Conservation (phyloP, 2,113 vertebrate genomes). For the Sylvilagus bachmani region DNA sequence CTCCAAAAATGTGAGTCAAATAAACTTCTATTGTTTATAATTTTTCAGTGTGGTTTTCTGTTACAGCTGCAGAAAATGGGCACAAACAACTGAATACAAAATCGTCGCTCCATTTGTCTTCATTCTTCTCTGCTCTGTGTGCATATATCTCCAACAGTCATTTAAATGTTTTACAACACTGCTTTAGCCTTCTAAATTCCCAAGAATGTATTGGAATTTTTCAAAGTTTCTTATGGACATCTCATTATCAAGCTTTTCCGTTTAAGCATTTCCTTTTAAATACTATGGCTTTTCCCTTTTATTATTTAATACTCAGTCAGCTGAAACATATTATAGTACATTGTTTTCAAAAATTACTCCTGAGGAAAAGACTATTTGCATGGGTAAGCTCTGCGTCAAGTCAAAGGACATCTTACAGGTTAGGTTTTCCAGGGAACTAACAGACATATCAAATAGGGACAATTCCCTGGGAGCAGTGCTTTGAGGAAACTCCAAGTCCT, state of each 20-base stretch:
- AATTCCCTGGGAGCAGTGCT: neutral
- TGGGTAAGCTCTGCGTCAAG: neutral
- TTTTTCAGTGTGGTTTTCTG: no score
- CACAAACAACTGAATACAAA: neutral
- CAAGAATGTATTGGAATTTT: neutral
- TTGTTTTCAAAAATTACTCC: neutral
- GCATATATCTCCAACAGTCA: neutral
- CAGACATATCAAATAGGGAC: neutral
- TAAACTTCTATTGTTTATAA: no score
- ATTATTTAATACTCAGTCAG: neutral
- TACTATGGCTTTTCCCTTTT: no score
- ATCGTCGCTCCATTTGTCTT: neutral
- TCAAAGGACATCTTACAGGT: neutral
- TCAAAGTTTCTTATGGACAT: neutral
- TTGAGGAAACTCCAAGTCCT: neutral
- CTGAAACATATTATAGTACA: neutral
- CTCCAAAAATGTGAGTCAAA: no score
- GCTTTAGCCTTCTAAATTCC: neutral
- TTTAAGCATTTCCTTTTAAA: neutral
- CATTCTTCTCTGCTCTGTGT: neutral
- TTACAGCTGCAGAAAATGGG: no score
- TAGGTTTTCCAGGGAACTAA: neutral
- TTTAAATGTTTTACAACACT: neutral
- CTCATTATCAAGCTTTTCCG: neutral
- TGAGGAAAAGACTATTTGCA: neutral